A percentile compares a stretch with the other conserved stretches of the same genome.
Evolutionary conservation across 1,140 invertebrate species (phyloP).

Genomic region (Drosophila bocki): DNA sequence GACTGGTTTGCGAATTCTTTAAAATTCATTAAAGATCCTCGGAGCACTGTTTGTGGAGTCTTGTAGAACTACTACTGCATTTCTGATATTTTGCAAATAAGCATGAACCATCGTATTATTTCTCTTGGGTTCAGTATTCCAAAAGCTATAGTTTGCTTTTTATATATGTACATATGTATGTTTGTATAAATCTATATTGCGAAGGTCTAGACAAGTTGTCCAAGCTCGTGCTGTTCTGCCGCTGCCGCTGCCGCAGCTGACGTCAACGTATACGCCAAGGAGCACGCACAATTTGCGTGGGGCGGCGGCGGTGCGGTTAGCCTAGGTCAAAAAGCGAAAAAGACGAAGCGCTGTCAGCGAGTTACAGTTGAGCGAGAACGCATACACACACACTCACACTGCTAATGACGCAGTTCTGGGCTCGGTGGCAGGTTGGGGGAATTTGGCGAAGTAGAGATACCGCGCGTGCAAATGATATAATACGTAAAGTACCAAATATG

Average conservation of each 20-base stretch:
- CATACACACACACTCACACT: conserved; percentile 1
- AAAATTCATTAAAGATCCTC: neutral
- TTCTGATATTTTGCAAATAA: neutral
- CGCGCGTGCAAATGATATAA: conserved; percentile 57
- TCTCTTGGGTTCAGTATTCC: neutral
- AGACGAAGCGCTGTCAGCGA: conserved; percentile 26
- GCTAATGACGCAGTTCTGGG: conserved; percentile 23
- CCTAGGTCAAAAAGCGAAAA: conserved; percentile 73
- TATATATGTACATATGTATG: no score
- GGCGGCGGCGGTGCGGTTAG: conserved; percentile 51
- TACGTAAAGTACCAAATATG: conserved; percentile 33
- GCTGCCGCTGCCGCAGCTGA: conserved; percentile 26
- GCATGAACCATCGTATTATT: neutral
- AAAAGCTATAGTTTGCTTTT: conserved; percentile 2
- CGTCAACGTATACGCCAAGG: conserved; percentile 21
- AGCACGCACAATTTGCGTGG: conserved; percentile 51
- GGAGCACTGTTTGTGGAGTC: no score
- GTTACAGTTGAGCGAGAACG: conserved; percentile 28
- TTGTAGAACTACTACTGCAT: no score
- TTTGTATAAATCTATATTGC: conserved; percentile 37
- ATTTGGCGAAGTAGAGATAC: neutral
- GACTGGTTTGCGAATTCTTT: neutral
- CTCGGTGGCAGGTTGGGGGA: neutral
- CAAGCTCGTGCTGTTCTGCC: conserved; percentile 34
- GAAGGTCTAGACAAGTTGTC: conserved; percentile 65